Evolutionary conservation across 2,888 invertebrate genomes (phyloP).

Genomic region (Philopedon plagiatum): DNA sequence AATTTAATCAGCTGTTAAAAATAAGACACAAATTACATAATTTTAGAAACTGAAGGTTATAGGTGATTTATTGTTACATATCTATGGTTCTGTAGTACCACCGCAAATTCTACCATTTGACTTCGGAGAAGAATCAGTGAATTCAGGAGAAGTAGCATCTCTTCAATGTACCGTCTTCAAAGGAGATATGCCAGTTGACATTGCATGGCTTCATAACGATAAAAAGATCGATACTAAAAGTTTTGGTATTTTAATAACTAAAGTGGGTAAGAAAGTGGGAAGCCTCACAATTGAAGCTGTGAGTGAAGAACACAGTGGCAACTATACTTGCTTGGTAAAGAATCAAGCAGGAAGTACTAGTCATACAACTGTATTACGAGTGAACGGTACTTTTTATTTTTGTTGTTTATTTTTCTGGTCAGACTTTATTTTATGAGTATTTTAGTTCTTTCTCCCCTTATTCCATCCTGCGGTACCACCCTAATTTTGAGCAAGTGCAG

Average conservation of each 20-base stretch:
- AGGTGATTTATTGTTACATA: not conserved
- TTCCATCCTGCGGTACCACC: too few relatives aligned
- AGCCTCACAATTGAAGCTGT: constrained; percentile 80
- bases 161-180: constrained; percentile 79
- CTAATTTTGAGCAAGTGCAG: too few relatives aligned
- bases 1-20: too few relatives aligned
- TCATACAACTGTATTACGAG: constrained; percentile 75
- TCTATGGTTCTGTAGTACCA: constrained; percentile 29
- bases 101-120: constrained; percentile 59
- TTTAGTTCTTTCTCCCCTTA: too few relatives aligned
- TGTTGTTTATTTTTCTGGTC: not conserved
- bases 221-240: constrained; percentile 66
- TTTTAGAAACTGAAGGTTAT: not conserved
- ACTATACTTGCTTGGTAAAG: constrained; percentile 80
- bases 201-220: constrained; percentile 82
- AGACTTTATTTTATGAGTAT: not conserved
- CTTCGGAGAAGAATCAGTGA: constrained; percentile 74
- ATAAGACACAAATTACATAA: too few relatives aligned
- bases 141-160: constrained; percentile 79
- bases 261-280: constrained; percentile 73
- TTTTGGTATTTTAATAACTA: constrained; percentile 62
- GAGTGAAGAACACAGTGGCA: constrained; percentile 80
- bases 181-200: constrained; percentile 82
- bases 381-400: constrained; percentile 73
- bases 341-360: constrained; percentile 79